Evolutionary conservation across 2,797 vertebrate genomes (phyloP).

Genomic region (Hyperoplus lanceolatus): DNA sequence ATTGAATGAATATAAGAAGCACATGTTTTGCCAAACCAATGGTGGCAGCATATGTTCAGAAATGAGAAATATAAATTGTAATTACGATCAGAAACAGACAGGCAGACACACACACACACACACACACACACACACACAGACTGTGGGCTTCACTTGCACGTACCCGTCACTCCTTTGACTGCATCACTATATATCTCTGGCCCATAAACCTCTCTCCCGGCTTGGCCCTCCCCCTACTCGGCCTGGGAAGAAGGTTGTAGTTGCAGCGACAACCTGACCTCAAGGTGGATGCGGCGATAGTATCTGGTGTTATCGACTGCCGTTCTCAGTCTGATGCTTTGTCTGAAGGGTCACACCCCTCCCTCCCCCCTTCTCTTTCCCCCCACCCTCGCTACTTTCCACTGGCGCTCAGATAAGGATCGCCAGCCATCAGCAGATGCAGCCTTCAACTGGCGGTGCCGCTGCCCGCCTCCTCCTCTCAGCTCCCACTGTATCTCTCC

Average conservation of each 20-base stretch:
- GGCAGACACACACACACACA: not conserved
- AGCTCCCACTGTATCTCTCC: slow-evolving; percentile 30
- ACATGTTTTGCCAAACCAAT: not conserved
- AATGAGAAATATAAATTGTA: not conserved
- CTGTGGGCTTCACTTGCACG: slow-evolving; percentile 1
- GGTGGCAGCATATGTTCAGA: not conserved
- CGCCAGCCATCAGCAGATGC: slow-evolving; percentile 73
- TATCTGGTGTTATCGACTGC: slow-evolving; percentile 57
- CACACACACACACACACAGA: not conserved
- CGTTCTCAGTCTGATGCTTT: slow-evolving; percentile 51
- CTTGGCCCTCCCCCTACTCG: not conserved
- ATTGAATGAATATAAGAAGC: not conserved
- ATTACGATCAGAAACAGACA: not conserved
- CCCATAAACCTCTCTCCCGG: slow-evolving; percentile 1
- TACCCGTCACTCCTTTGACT: not conserved
- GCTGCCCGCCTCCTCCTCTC: slow-evolving; percentile 11
- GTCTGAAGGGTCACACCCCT: slow-evolving; percentile 50
- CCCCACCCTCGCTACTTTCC: slow-evolving; percentile 36
- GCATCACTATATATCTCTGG: slow-evolving; percentile 9
- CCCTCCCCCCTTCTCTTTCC: slow-evolving; percentile 44
- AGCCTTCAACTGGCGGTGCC: slow-evolving; percentile 37
- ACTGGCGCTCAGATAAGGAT: slow-evolving; percentile 64
- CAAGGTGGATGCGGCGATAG: slow-evolving; percentile 53
- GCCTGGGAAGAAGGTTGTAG: slow-evolving; percentile 10
- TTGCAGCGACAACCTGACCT: slow-evolving; percentile 49